Base-by-base conservation (phyloP, 2,113 vertebrate species). In the Ictalurus furcatus region DNA sequence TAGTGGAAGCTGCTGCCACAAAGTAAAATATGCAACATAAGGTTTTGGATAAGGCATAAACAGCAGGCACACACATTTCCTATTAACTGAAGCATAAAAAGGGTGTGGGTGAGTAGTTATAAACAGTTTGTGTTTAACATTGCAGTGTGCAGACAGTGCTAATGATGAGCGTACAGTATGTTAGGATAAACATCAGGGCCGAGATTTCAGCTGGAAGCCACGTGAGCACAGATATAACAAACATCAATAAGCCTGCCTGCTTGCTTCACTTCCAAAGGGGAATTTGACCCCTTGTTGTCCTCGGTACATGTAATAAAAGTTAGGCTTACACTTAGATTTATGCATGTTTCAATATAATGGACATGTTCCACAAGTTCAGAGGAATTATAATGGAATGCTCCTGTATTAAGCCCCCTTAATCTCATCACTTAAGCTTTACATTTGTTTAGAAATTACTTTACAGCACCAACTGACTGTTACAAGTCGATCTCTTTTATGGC, bases 11-110 rank as follows among this genome's bases (percentile, higher is more conserved):
- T 84, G n/a, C 3, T 13, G 86, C 86, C 78, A 87, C 88, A 74
- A 85, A 88, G 44, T 88, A 88, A 86, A 88, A 89, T 84, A 88
- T 88, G 84, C 90, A 89, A 67, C 87, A 85, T 84, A 65, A 67
- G 79, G 78, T 88, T 74, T 85, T 37, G 86, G 40, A 86, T 85
- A 74, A 81, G 84, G 34, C 30, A 88, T 88, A 88, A 86, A 82
- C 86, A 88, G 80, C 74, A 84, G 61, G n/a, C 56, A 82, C 76
- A 65, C 56, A 85, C 67, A 74, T 86, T 67, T 79, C 48, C 69
- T 65, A 58, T 63, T 85, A 89, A 90, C 30, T 84, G 63, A 83
- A 84, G 78, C 88, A 63, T 88, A 80, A 84, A 90, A 86, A 90
- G 86, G 67, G 34, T 88, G 85, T 52, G 65, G 83, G 82, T 84